phyloP scores from a whole-genome alignment of 2,888 invertebrate species.

The Papilio protenor region DNA sequence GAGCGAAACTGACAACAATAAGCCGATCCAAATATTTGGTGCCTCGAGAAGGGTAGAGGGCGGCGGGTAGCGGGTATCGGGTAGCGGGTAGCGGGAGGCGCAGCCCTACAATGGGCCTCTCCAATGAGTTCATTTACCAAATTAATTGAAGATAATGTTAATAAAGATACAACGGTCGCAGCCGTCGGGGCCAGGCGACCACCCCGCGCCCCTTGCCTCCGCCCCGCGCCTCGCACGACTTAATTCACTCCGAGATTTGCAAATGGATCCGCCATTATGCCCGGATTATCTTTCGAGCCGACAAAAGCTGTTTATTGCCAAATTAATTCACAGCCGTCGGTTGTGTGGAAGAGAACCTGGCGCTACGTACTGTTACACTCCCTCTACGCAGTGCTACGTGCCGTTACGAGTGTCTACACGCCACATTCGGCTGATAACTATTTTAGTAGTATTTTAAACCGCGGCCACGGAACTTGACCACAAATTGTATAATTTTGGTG shows the following conservation, averaged over 20 bases:
- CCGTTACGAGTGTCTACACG: not conserved
- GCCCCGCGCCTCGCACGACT: conserved; percentile 4
- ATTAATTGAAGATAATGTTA: conserved; percentile 43
- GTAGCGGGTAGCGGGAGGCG: not conserved
- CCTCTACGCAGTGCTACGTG: not conserved
- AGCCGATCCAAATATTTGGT: conserved; percentile 10
- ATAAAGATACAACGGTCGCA: conserved; percentile 40
- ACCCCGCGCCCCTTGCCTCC: conserved; percentile 16
- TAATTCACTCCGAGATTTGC: conserved; percentile 43
- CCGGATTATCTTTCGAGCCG: conserved; percentile 38
- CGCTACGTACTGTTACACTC: not conserved
- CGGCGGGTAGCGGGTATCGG: too few relatives aligned
- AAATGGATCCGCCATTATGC: conserved; percentile 42
- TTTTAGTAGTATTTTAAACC: not conserved
- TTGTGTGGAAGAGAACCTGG: not conserved
- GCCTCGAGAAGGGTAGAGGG: conserved; percentile 7
- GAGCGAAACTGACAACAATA: conserved; percentile 15
- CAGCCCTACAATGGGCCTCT: conserved; percentile 28
- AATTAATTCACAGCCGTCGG: conserved; percentile 33
- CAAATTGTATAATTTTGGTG: not conserved
- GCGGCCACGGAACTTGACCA: not conserved
- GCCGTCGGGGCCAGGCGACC: conserved; percentile 38
- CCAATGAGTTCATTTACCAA: conserved; percentile 41
- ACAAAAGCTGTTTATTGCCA: conserved; percentile 43
- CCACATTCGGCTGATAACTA: not conserved